Evolutionary conservation across 2,113 vertebrate species (phyloP), one percentile per base, ranked within the genome.

Genomic region (Brevimyrus niger): DNA sequence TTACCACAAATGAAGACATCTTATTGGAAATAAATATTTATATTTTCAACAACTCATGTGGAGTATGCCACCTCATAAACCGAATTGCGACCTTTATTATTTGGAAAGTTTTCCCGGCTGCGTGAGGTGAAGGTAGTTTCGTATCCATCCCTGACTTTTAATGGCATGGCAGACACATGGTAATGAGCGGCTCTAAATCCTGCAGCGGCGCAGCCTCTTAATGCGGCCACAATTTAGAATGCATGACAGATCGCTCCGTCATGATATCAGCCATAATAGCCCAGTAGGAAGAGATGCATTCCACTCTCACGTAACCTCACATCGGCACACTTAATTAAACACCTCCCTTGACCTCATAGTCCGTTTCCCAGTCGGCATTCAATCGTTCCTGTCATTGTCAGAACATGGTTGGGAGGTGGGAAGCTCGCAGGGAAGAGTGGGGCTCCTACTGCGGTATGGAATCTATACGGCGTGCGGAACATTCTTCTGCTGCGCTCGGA

Each of bases 311-410:
- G 31, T 80, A 80, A 42, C 73, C 21, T 38, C 58, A 48, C 89
- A 88, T 88, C 55, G 50, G 88, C 46, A 87, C 21, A 85, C 65
- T 82, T 90, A 89, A 91, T 92, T 91, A 91, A 90, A 87, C 87
- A 86, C 44, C 50, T 87, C 89, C 84, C 61, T 48, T 90, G 88
- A 92, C 92, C 92, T 91, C 90, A 89, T 10, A 53, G 35, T 92
- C 89, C 89, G 83, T 51, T 83, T 89, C 48, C 19, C 47, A 55
- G 87, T 48, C 46, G 55, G 61, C 46, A 42, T 47, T 88, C 58
- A 88, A 31, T 38, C 42, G 61, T 42, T 87, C 47, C 61, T 89
- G 87, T 87, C 89, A 53, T 13, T 50, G 61, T 82, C 58, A 61
- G 80, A 48, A 88, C 87, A 88, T 65, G 88, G 87, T 69, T 89